These are phyloP conservation scores for Agrilus cyanescens DNA, from an alignment of 2,888 invertebrate genomes.

Conservation along the genomic window DNA sequence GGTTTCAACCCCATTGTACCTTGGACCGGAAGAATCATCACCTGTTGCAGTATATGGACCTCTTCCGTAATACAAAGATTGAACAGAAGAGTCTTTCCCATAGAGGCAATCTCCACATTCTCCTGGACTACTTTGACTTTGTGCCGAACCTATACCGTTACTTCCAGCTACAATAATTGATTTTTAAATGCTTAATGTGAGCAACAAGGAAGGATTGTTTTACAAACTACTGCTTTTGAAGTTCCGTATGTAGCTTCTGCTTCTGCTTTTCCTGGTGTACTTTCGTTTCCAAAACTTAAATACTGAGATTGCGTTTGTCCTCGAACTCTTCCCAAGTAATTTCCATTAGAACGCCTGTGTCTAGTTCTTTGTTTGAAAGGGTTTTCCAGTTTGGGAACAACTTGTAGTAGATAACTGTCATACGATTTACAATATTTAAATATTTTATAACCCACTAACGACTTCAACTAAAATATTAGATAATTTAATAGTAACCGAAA, in stretches of 20 bases:
- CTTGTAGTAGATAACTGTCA: slow-evolving; percentile 32
- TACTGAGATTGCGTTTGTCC: slow-evolving; percentile 82
- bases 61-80: background rate
- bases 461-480: slow-evolving; percentile 30
- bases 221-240: slow-evolving; percentile 60
- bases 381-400: slow-evolving; percentile 15
- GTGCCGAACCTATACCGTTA: slow-evolving; percentile 80
- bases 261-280: slow-evolving; percentile 61
- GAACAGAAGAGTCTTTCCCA: background rate
- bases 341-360: slow-evolving; percentile 23
- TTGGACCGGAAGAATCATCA: background rate
- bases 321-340: slow-evolving; percentile 39
- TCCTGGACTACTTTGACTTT: slow-evolving; percentile 66
- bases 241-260: slow-evolving; percentile 64
- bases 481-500: too few species aligned
- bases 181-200: background rate
- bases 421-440: slow-evolving; percentile 37
- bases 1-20: background rate
- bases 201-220: slow-evolving; percentile 32
- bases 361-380: slow-evolving; percentile 7
- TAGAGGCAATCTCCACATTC: slow-evolving; percentile 52
- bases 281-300: slow-evolving; percentile 49
- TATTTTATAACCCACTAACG: slow-evolving; percentile 36
- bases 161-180: slow-evolving; percentile 51
- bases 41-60: background rate